Percentiles rank a stretch among this genome's conserved stretches.
Conservation (phyloP, 2,797 vertebrate species). For the Epinephelus malabaricus region DNA sequence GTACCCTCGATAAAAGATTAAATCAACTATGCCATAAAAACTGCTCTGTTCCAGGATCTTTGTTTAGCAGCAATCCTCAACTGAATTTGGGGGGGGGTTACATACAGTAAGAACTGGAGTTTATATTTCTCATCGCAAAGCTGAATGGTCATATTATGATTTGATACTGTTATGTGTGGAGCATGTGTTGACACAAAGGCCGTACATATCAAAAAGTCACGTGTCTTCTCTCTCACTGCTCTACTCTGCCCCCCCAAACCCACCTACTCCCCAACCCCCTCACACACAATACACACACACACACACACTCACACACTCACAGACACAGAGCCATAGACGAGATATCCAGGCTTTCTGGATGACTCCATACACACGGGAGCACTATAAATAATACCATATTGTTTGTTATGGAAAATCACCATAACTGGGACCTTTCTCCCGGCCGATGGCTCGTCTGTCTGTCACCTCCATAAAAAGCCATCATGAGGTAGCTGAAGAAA, state of each 20-base stretch:
- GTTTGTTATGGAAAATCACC: slow-evolving; percentile 77
- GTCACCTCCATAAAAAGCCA: neutral
- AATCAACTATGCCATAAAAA: neutral
- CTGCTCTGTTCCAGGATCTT: neutral
- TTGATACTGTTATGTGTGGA: neutral
- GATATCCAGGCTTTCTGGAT: slow-evolving; percentile 25
- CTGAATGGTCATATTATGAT: neutral
- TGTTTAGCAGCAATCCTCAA: neutral
- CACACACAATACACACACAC: slow-evolving; percentile 9
- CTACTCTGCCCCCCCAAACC: neutral
- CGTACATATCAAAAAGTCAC: slow-evolving; percentile 1
- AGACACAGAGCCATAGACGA: neutral
- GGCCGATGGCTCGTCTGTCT: neutral
- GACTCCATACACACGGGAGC: slow-evolving; percentile 17
- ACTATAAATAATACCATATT: slow-evolving; percentile 67
- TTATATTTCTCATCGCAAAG: neutral
- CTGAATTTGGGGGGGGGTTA: no score
- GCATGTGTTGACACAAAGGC: neutral
- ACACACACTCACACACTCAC: slow-evolving; percentile 8
- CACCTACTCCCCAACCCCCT: neutral
- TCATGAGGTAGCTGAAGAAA: neutral
- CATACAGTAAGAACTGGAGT: neutral
- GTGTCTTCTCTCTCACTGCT: neutral
- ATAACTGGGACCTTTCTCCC: slow-evolving; percentile 51
- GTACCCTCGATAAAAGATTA: no score